Evolutionary conservation across 2,888 invertebrate genomes (phyloP).

Genomic region (Cryptops parisi): DNA sequence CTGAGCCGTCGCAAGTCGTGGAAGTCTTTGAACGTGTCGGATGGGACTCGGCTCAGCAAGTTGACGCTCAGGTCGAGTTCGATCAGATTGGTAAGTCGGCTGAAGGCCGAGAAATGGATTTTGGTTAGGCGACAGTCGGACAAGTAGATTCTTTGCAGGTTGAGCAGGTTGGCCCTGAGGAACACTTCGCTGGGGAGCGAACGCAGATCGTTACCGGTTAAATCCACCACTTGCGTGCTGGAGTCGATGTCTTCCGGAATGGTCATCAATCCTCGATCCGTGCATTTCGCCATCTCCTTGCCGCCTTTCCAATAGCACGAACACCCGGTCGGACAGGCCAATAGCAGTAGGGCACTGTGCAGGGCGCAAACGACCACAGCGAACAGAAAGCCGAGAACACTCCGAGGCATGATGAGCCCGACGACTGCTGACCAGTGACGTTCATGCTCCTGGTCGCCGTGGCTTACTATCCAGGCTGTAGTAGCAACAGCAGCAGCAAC

Average conservation of each 20-base stretch:
- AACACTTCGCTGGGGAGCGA: slow-evolving; percentile 64
- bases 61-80: slow-evolving; percentile 77
- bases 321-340: slow-evolving; percentile 59
- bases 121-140: slow-evolving; percentile 60
- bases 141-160: slow-evolving; percentile 73
- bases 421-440: no score
- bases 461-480: no score
- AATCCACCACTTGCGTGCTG: slow-evolving; percentile 74
- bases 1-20: slow-evolving; percentile 68
- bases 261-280: slow-evolving; percentile 54
- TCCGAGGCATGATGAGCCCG: background rate
- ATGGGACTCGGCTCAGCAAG: slow-evolving; percentile 58
- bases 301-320: slow-evolving; percentile 86
- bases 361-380: background rate
- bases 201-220: slow-evolving; percentile 67
- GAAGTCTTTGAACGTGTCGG: slow-evolving; percentile 59
- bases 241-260: slow-evolving; percentile 66
- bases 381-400: background rate
- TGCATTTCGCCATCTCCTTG: slow-evolving; percentile 78
- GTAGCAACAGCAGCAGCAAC: no score
- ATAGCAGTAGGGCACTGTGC: background rate
- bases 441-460: no score
- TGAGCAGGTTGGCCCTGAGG: slow-evolving; percentile 52
- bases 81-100: slow-evolving; percentile 66
- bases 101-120: slow-evolving; percentile 63